Evolutionary conservation across 2,888 invertebrate species (phyloP), one percentile per base, ranked within the genome.

Genomic region (Sarcophaga variegata): DNA sequence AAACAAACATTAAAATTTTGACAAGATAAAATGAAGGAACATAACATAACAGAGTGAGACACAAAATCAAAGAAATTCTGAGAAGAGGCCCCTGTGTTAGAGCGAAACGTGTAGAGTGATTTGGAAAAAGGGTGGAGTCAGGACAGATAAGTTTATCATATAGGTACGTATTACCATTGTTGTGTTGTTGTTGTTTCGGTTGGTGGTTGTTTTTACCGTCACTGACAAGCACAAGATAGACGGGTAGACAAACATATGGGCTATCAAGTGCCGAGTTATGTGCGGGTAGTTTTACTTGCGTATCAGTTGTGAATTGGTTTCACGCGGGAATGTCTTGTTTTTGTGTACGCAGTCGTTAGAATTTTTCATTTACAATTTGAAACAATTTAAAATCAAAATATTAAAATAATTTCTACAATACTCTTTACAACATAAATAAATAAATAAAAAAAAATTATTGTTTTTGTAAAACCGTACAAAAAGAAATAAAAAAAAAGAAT

Each of bases 271-370:
- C 20, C 63, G 22, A 54, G 17, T 3, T 20, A 59, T 54, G 62
- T 76, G 62, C 25, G 90, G 90, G 88, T 88, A 88, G 88, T 85
- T 83, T 88, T 88, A 88, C 87, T 25, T 90, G 88, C 90, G 88
- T 91, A 90, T 91, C 91, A 92, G 92, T 91, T 90, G 90, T 90
- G 90, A 91, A 89, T 91, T 90, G 90, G 90, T 79, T 81, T 91
- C 89, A 90, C 85, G 91, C 91, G 90, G 90, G 90, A 89, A 88
- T 89, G 90, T 89, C 25, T 88, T 90, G 90, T 89, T 86, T 85
- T 67, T 83, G 86, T 87, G 86, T 87, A 85, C 84, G 88, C 82
- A 88, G 84, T 81, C 74, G 80, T 86, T 83, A 83, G 70, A 78
- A 75, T 59, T 77, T 78, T 64, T 72, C 66, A 25, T 83, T 79